phyloP scores from a whole-genome alignment of 53 echinoderm and acorn worm species.

The Paracentrotus lividus region DNA sequence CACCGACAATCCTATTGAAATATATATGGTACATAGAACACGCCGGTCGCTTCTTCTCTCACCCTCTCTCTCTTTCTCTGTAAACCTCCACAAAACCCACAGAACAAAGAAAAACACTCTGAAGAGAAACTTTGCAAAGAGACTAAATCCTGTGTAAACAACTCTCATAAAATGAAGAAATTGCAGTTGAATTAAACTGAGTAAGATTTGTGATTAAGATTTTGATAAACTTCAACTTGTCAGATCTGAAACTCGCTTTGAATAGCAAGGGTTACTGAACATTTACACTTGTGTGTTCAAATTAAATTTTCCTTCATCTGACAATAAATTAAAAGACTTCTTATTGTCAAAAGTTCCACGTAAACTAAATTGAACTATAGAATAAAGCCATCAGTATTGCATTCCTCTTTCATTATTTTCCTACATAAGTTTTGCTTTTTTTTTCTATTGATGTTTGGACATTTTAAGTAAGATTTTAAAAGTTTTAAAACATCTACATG shows the following conservation, averaged over 20 bases:
- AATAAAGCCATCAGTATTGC: not conserved
- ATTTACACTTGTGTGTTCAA: too few species aligned
- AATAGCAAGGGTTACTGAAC: too few species aligned
- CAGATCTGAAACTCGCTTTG: too few species aligned
- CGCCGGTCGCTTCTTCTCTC: not conserved
- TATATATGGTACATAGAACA: slow-evolving; percentile 41
- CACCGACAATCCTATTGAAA: not conserved
- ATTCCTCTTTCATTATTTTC: not conserved
- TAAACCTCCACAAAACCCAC: slow-evolving; percentile 2
- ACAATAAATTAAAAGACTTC: not conserved
- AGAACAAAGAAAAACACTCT: slow-evolving; percentile 11
- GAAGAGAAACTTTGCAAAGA: not conserved
- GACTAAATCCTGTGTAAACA: slow-evolving; percentile 34
- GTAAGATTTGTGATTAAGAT: not conserved
- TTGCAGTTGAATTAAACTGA: not conserved
- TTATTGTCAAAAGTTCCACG: not conserved
- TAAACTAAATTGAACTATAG: not conserved
- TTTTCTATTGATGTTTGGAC: not conserved
- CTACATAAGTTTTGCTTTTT: not conserved
- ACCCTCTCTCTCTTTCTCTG: not conserved
- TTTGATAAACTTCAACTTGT: too few species aligned
- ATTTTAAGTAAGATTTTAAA: not conserved
- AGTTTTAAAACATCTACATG: not conserved
- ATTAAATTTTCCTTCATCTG: not conserved
- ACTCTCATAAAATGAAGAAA: not conserved